Evolutionary conservation across 2,888 invertebrate genomes (phyloP).

Genomic region (Chymomyza caudatula): DNA sequence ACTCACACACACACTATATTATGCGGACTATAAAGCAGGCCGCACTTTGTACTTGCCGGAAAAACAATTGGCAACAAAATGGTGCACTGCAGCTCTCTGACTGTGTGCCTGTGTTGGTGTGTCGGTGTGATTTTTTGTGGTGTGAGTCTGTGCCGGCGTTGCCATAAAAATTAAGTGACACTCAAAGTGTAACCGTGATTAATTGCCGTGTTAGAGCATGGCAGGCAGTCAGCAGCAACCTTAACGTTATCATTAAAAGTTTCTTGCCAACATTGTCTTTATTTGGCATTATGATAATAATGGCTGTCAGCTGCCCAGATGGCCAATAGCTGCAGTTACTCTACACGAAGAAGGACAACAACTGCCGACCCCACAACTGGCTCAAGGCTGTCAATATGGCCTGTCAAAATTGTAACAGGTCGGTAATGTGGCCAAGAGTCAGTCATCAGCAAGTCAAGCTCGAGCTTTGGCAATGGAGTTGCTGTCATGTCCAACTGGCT

Average conservation of each 20-base stretch:
- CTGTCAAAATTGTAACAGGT: slow-evolving; percentile 29
- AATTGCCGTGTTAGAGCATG: slow-evolving; percentile 47
- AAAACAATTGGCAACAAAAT: slow-evolving; percentile 61
- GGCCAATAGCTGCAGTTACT: slow-evolving; percentile 3
- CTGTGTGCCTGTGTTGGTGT: neutral
- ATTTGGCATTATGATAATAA: slow-evolving; percentile 69
- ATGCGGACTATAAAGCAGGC: neutral
- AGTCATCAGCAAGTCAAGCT: neutral
- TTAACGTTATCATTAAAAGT: slow-evolving; percentile 64
- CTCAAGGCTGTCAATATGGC: slow-evolving; percentile 42
- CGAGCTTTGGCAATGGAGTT: neutral
- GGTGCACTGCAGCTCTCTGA: slow-evolving; percentile 27
- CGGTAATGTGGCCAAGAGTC: neutral
- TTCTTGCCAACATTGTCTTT: slow-evolving; percentile 48
- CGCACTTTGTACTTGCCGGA: slow-evolving; percentile 51
- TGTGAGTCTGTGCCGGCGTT: neutral
- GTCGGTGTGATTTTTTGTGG: neutral
- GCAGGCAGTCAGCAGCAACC: slow-evolving; percentile 31
- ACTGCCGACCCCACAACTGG: neutral
- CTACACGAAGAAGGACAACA: too few species aligned
- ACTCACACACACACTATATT: neutral
- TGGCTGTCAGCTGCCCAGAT: slow-evolving; percentile 14
- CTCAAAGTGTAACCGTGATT: slow-evolving; percentile 59
- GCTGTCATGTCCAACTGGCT: slow-evolving; percentile 23
- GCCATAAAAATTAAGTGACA: slow-evolving; percentile 66